These are phyloP conservation scores for Maccullochella peelii DNA, from an alignment of 2,113 vertebrate species.

Conservation along the genomic window DNA sequence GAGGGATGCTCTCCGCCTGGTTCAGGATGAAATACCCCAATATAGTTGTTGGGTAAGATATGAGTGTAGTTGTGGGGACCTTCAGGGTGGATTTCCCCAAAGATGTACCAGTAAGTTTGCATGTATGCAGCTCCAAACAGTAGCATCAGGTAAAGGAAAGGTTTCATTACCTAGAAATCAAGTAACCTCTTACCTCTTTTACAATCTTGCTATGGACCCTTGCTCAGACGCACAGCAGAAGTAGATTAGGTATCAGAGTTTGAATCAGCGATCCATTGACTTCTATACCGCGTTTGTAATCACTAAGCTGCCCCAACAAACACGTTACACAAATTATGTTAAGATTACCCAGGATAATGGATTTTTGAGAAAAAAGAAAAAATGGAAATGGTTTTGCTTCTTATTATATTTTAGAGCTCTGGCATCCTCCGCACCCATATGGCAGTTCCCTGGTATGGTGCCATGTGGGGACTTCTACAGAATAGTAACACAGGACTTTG, in stretches of 20 bases:
- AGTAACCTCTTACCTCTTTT: neutral
- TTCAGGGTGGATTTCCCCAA: neutral
- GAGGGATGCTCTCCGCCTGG: conserved; percentile 97
- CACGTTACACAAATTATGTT: neutral
- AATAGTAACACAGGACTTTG: conserved; percentile 91
- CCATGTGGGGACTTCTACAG: conserved; percentile 89
- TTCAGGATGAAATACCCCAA: conserved; percentile 98
- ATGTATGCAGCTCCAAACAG: neutral
- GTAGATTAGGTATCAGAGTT: neutral
- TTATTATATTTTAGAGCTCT: conserved; percentile 87
- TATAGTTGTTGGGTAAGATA: conserved; percentile 89
- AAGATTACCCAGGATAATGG: neutral
- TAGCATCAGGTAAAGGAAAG: neutral
- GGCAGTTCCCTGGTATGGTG: conserved; percentile 92
- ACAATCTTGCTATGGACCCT: neutral
- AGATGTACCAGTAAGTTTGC: neutral
- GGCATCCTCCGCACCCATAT: conserved; percentile 95
- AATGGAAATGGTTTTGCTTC: neutral
- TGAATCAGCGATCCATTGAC: neutral
- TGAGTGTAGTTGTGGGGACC: neutral
- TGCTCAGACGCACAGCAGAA: no score
- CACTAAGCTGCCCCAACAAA: neutral
- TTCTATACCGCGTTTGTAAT: neutral
- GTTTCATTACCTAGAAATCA: neutral
- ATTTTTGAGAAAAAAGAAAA: conserved; percentile 1